Conservation (phyloP, 2,113 vertebrate genomes). For the Ifrita kowaldi region DNA sequence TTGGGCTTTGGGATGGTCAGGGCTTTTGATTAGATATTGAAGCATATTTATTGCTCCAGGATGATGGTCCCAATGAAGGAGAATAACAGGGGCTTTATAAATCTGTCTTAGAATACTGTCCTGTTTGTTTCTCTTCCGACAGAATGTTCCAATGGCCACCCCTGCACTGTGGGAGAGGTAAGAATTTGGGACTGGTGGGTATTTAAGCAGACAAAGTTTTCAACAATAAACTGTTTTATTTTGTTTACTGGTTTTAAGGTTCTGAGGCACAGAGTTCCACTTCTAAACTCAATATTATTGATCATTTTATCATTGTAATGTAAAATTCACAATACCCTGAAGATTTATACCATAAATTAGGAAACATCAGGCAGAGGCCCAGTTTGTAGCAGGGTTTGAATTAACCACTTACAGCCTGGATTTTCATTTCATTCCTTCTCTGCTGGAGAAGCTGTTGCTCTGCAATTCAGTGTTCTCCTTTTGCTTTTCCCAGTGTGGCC, state of each 20-base stretch:
- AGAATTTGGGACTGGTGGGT: background rate
- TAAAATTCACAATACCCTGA: background rate
- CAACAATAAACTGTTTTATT: background rate
- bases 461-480: background rate
- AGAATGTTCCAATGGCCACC: conserved; percentile 89
- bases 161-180: conserved; percentile 88
- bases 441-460: background rate
- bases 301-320: background rate
- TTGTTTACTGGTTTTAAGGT: background rate
- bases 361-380: background rate
- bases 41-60: background rate
- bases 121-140: background rate
- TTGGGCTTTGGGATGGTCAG: background rate
- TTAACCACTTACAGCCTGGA: background rate
- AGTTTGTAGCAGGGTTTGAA: background rate
- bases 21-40: background rate
- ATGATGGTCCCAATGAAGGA: background rate
- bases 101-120: background rate
- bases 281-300: background rate
- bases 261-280: background rate
- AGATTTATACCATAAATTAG: background rate
- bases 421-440: background rate
- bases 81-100: background rate
- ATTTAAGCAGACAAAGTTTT: background rate
- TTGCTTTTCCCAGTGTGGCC: conserved; percentile 79